Evolutionary conservation across 2,113 vertebrate genomes (phyloP).

Genomic region (Pelecanoides urinatrix): DNA sequence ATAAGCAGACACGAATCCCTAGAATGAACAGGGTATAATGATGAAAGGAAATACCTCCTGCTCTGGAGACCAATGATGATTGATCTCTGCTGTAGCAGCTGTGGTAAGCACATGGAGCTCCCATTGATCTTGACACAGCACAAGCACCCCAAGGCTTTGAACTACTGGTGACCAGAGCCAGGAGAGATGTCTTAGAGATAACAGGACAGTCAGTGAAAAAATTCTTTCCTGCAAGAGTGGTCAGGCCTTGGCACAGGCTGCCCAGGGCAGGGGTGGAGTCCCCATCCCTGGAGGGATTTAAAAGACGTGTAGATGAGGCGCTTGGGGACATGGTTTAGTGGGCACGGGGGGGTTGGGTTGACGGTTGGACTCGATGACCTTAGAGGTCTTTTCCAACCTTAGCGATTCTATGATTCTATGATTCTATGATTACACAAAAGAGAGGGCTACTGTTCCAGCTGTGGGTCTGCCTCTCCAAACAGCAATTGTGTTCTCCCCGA

Average conservation of each 20-base stretch:
- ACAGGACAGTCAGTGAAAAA: neutral
- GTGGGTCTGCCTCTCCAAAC: neutral
- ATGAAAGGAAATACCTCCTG: neutral
- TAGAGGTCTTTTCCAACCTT: no score
- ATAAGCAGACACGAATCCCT: neutral
- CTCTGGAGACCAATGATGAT: neutral
- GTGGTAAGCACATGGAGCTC: neutral
- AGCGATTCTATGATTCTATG: no score
- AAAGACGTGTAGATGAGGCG: no score
- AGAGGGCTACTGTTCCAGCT: neutral
- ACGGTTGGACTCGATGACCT: no score
- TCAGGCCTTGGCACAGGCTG: no score
- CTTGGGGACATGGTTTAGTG: no score
- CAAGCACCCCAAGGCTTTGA: neutral
- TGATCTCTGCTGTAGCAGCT: neutral
- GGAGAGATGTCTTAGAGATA: neutral
- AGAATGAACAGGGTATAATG: neutral
- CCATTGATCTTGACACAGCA: neutral
- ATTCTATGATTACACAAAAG: neutral
- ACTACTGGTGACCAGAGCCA: neutral
- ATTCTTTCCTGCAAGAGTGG: no score
- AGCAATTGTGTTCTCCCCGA: neutral
- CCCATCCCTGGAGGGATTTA: no score
- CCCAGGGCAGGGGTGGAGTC: no score
- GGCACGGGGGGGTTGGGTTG: no score